A percentile compares a stretch with the other conserved stretches of the same genome.
These are phyloP conservation scores for Ptiloglossa arizonensis DNA, from an alignment of 1,140 invertebrate species.

Conservation along the genomic window DNA sequence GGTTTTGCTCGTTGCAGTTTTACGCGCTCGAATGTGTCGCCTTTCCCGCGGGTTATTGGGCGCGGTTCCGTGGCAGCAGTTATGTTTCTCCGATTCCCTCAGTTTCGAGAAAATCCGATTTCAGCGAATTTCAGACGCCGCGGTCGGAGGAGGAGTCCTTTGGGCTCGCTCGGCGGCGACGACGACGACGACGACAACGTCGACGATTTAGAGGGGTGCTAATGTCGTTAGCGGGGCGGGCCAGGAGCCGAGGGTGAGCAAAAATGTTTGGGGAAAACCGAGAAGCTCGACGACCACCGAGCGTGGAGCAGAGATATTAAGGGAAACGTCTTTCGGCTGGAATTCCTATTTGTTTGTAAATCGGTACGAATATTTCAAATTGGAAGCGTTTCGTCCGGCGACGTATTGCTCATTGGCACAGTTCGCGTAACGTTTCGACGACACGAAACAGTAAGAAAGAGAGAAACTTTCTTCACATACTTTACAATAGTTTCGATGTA, in stretches of 20 bases:
- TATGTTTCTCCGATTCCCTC: conserved; percentile 30
- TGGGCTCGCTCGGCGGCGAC: background rate
- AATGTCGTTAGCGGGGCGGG: conserved; percentile 21
- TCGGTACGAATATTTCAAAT: no score
- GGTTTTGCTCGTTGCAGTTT: conserved; percentile 20
- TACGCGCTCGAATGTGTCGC: background rate
- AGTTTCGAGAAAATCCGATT: conserved; percentile 56
- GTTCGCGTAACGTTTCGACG: no score
- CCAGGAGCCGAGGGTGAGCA: no score
- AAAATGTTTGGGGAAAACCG: conserved; percentile 38
- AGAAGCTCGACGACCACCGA: conserved; percentile 14
- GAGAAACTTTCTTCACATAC: no score
- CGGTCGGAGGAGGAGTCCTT: background rate
- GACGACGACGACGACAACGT: background rate
- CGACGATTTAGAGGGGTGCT: conserved; percentile 10
- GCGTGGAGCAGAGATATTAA: no score
- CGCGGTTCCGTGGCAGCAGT: background rate
- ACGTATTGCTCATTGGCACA: no score
- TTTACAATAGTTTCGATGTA: no score
- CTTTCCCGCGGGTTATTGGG: conserved; percentile 15
- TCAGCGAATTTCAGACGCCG: conserved; percentile 16
- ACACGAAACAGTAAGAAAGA: no score
- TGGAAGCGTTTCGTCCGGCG: no score
- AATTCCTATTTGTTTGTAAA: no score
- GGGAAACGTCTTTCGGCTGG: no score